Evolutionary conservation across 1,140 invertebrate species (phyloP), one percentile per base, ranked within the genome.

Genomic region (Zaprionus ghesquierei): DNA sequence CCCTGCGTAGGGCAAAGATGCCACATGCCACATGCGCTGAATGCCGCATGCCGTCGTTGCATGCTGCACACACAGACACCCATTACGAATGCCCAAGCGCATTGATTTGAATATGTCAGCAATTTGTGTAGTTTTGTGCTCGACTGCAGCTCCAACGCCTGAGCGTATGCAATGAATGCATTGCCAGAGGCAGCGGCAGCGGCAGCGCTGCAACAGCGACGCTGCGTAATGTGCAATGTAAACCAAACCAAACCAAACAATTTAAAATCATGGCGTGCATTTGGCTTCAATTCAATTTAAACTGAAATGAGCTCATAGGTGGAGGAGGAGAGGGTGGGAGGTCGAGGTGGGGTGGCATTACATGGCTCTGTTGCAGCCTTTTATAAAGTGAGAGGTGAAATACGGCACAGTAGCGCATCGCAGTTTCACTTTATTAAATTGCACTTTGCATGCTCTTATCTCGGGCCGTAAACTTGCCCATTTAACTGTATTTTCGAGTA

Each of bases 261-360:
- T 87, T 87, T 89, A 89, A 87, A 87, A 87, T 87, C 82, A 87
- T 87, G 79, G 84, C 79, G 75, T 87, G 84, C 79, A 89, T 87
- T 87, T 89, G 82, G 84, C 84, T 87, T 87, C 82, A 89, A 87
- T 87, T 87, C 82, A 87, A 87, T 87, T 87, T 89, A 75, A 89
- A 89, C 68, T 73, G 71, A 82, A 87, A 87, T 87, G 82, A 87
- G 82, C 82, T 69, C 60, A 64, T 68, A 70, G 70, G 75, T 70
- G 51, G n/a, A 50, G 49, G 50, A 53, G 4, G 9, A 13, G 15
- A 18, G 9, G 13, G 6, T 5, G 3, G 23, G 5, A 13, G 20
- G 18, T 4, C 2, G 50, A 10, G 15, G 31, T 13, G 61, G 23
- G 27, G 54, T 13, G 3, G 59, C 29, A 33, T 50, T 46, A 46